Base-by-base conservation (phyloP, 2,888 invertebrate species). In the Xestoiulus laeticollis region DNA sequence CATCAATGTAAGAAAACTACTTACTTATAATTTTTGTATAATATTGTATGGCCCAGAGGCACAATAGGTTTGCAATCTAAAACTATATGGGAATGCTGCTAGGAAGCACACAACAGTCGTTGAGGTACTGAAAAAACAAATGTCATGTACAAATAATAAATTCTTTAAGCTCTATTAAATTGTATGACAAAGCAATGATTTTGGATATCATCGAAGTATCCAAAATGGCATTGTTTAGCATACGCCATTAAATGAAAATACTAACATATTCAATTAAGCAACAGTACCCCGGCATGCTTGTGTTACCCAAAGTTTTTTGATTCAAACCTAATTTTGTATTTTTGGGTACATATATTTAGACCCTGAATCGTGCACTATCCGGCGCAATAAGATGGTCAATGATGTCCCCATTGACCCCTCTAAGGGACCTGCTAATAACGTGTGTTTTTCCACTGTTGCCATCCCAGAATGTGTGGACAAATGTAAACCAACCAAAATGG, bases 401-500 rank as follows among this genome's bases (percentile, higher is more conserved):
- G 85, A 88, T 84, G 84, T 44, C 10, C 83, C 85, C 33, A 85
- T 84, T 22, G 83, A 44, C 33, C 43, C 87, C 68, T 43, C 38
- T 33, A 68, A 86, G n/a, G 33, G n/a, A 19, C 32, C 32, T 22
- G n/a, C 87, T 30, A 78, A 82, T 83, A 88, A 88, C 22, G 88
- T 87, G 33, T 88, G 88, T 59, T 88, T 88, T 87, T 87, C 88
- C 83, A 87, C 87, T 22, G 26, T 82, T 32, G 85, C 88, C 19
- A 44, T 88, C 33, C 87, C 87, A 22, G 53, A 88, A 30, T 88
- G 88, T 59, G 22, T 38, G 22, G n/a, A 43, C 26, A 87, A 85
- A 44, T 88, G 88, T 87, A 88, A 88, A 43, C 44, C 85, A 14
- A 59, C 88, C 38, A 48, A 19, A 19, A 84, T 84, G 59, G 87